Evolutionary conservation across 2,888 invertebrate species (phyloP).

Genomic region (Eudemis profundana): DNA sequence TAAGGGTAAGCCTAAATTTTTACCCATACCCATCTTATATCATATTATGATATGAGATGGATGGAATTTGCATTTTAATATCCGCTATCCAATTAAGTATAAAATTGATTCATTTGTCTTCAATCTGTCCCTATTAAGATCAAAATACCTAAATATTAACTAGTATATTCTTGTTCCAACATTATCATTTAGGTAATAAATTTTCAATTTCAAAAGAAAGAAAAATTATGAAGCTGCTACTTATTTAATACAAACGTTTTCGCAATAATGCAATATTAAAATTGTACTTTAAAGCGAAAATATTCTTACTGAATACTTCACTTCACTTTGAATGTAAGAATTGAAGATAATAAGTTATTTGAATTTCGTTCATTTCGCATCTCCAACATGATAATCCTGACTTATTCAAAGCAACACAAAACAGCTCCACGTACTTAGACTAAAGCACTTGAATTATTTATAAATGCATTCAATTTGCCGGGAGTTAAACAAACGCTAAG

Average conservation of each 20-base stretch:
- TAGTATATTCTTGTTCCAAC: no score
- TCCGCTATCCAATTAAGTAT: no score
- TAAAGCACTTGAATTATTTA: slow-evolving; percentile 26
- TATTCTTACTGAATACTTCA: not conserved
- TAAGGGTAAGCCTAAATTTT: slow-evolving; percentile 73
- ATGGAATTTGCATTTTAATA: no score
- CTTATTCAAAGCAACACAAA: slow-evolving; percentile 20
- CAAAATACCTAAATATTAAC: no score
- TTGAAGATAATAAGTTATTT: not conserved
- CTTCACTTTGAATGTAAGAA: not conserved
- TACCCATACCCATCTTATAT: not conserved
- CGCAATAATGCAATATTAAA: not conserved
- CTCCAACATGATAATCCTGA: slow-evolving; percentile 8
- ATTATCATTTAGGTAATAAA: no score
- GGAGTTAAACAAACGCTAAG: slow-evolving; percentile 5
- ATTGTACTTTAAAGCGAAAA: not conserved
- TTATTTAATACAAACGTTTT: no score
- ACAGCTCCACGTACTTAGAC: slow-evolving; percentile 2
- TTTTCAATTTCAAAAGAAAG: no score
- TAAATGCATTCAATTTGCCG: slow-evolving; percentile 16
- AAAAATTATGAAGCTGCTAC: no score
- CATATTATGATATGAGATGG: no score
- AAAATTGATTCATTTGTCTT: no score
- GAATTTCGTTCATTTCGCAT: not conserved
- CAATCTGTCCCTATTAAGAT: no score